phyloP scores from a whole-genome alignment of 1,140 invertebrate genomes.

The Rhyzopertha dominica region DNA sequence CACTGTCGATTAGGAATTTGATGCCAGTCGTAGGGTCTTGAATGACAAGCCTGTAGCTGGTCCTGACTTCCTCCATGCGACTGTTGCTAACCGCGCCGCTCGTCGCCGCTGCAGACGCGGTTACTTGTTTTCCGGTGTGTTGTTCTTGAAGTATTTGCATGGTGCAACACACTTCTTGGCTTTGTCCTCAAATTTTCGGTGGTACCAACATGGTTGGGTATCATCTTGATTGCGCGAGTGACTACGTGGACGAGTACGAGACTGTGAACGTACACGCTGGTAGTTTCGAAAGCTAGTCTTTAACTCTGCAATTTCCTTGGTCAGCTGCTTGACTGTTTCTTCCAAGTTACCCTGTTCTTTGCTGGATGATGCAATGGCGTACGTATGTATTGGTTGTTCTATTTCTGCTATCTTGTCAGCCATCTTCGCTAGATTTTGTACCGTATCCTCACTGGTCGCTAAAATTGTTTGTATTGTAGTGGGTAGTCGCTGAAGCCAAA shows the following conservation, averaged over 20 bases:
- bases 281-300: neutral
- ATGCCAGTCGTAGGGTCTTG: neutral
- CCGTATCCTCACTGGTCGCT: neutral
- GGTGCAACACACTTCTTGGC: constrained; percentile 6
- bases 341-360: neutral
- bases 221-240: too few species aligned
- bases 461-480: neutral
- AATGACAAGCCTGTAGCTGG: constrained; percentile 2
- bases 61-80: neutral
- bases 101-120: neutral
- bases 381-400: neutral
- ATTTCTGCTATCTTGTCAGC: constrained; percentile 7
- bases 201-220: constrained; percentile 10
- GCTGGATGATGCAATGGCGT: neutral
- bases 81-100: too few species aligned
- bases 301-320: neutral
- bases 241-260: neutral
- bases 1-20: constrained; percentile 8
- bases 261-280: neutral
- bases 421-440: constrained; percentile 1
- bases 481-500: constrained; percentile 19
- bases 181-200: neutral
- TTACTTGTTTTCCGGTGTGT: neutral
- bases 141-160: neutral
- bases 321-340: neutral